Evolutionary conservation across 2,113 vertebrate genomes (phyloP).

Genomic region (Epinephelus moara): DNA sequence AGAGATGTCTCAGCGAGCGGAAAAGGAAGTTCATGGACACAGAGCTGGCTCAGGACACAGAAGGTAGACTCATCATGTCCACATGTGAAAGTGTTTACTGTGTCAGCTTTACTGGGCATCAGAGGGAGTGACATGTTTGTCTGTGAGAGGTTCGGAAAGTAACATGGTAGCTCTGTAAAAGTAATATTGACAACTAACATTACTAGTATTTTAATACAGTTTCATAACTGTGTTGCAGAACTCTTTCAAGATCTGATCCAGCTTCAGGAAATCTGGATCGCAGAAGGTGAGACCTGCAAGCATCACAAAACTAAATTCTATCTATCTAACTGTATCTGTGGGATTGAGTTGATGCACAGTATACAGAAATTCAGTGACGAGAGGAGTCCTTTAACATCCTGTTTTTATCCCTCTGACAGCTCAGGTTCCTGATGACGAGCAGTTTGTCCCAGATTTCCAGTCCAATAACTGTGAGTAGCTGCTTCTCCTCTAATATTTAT

Average conservation of each 20-base stretch:
- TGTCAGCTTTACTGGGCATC: not conserved
- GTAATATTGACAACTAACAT: too few relatives aligned
- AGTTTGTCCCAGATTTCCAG: constrained; percentile 98
- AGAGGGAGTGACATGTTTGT: too few relatives aligned
- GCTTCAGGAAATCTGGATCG: constrained; percentile 97
- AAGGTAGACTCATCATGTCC: constrained; percentile 83
- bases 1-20: constrained; percentile 85
- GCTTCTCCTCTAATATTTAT: constrained; percentile 55
- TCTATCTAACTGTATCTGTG: too few relatives aligned
- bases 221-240: constrained; percentile 80
- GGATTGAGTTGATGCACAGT: too few relatives aligned
- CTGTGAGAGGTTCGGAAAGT: not conserved
- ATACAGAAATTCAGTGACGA: not conserved
- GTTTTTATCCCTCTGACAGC: constrained; percentile 68
- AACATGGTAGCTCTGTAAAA: too few relatives aligned
- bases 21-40: constrained; percentile 95
- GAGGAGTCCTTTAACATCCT: not conserved
- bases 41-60: constrained; percentile 95
- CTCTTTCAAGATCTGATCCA: constrained; percentile 97
- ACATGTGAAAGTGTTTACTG: not conserved
- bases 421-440: constrained; percentile 97
- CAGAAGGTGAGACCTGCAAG: constrained; percentile 85
- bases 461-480: constrained; percentile 93
- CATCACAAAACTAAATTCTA: not conserved
- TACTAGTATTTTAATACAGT: not conserved